Conservation (phyloP, 2,113 vertebrate genomes). For the Notiomystis cincta region DNA sequence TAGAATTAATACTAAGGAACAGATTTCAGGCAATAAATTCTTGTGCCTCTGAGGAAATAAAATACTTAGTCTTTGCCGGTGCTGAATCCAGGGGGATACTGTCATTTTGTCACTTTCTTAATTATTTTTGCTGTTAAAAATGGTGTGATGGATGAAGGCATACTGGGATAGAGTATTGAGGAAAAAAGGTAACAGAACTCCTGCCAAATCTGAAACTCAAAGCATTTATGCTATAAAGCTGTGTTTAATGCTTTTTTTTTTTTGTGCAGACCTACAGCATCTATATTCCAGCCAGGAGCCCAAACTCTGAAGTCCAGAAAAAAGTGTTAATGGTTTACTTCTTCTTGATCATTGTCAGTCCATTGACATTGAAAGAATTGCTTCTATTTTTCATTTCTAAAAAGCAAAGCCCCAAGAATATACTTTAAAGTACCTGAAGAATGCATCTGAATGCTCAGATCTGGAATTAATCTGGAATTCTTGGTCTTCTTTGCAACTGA, state of each 20-base stretch:
- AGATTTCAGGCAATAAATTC: background rate
- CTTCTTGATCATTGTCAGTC: background rate
- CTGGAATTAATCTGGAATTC: background rate
- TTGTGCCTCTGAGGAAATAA: background rate
- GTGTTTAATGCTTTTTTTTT: background rate
- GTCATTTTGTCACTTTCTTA: background rate
- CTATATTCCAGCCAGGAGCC: background rate
- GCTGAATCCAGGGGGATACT: background rate
- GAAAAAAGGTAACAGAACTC: background rate
- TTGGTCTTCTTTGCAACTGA: background rate
- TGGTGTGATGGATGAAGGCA: background rate
- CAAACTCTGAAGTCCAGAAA: background rate
- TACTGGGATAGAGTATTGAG: background rate
- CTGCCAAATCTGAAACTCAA: background rate
- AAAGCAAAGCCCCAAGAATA: background rate
- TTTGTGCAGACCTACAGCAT: background rate
- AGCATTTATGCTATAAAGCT: background rate
- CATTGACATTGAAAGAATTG: background rate
- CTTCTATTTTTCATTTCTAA: background rate
- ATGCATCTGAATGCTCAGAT: background rate
- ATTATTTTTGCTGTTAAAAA: background rate
- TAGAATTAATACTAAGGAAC: background rate
- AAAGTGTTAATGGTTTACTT: background rate
- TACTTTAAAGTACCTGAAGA: background rate
- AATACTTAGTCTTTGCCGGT: background rate